Evolutionary conservation across 2,888 invertebrate genomes (phyloP).

Genomic region (Lathronympha strigana): DNA sequence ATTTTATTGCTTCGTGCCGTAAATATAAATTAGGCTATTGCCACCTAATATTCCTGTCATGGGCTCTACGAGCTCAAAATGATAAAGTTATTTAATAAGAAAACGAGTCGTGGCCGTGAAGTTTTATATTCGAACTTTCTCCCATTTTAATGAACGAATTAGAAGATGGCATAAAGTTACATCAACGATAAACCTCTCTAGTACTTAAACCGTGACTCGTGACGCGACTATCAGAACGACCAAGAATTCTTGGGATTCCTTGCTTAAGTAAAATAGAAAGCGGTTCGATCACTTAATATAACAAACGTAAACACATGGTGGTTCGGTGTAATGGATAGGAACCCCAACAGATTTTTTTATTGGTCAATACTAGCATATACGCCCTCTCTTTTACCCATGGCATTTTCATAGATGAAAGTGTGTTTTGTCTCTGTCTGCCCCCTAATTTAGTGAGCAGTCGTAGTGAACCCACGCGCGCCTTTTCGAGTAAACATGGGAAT

Average conservation of each 20-base stretch:
- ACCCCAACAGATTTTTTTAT: slow-evolving; percentile 69
- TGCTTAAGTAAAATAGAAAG: slow-evolving; percentile 66
- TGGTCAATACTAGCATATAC: slow-evolving; percentile 66
- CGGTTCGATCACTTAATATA: slow-evolving; percentile 56
- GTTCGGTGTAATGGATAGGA: slow-evolving; percentile 68
- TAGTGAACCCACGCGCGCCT: slow-evolving; percentile 78
- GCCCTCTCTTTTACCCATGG: slow-evolving; percentile 64
- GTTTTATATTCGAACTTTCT: slow-evolving; percentile 18
- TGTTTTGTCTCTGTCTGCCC: slow-evolving; percentile 75
- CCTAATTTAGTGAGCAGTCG: slow-evolving; percentile 75
- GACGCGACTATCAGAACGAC: slow-evolving; percentile 30
- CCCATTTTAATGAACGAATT: slow-evolving; percentile 29
- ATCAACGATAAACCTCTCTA: slow-evolving; percentile 29
- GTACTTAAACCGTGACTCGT: slow-evolving; percentile 25
- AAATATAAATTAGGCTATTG: slow-evolving; percentile 29
- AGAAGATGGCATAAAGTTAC: slow-evolving; percentile 26
- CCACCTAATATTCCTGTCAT: slow-evolving; percentile 26
- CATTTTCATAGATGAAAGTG: slow-evolving; percentile 56
- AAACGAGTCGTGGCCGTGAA: slow-evolving; percentile 6
- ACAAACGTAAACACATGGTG: slow-evolving; percentile 55
- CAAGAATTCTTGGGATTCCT: slow-evolving; percentile 35
- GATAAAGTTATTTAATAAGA: slow-evolving; percentile 4
- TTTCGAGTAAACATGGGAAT: slow-evolving; percentile 80
- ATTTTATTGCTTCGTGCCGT: slow-evolving; percentile 20
- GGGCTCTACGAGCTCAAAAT: slow-evolving; percentile 15